Evolutionary conservation across 2,797 vertebrate species (phyloP), one percentile per base, ranked within the genome.

Genomic region (Hafferia zeledoni): DNA sequence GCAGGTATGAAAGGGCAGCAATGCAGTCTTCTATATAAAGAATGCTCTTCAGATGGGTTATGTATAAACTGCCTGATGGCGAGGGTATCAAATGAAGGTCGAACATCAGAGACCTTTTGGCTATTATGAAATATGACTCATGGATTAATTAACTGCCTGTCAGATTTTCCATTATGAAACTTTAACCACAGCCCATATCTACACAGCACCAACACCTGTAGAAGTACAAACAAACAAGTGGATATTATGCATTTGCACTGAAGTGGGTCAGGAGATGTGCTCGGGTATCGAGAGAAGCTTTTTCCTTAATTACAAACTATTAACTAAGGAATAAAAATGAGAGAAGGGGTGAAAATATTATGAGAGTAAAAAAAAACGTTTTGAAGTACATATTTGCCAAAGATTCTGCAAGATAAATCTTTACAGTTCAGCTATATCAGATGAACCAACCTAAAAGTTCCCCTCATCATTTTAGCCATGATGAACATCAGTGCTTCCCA

Each of bases 91-190:
- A 94, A 94, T 97, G 92, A 97, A 97, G 96, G 95, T 94, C 35
- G 76, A 92, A 69, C 85, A 94, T 94, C 93, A 91, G 94, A 96
- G 95, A 96, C 96, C 94, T 97, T 95, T 94, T 91, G 95, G 89
- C 89, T 88, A 49, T 96, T 96, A 93, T 37, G 41, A 96, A 96
- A 96, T 89, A 90, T 96, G 95, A 95, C 91, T 94, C 95, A 96
- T 72, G 89, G 89, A 88, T 96, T 96, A 96, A 89, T 91, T 95
- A 93, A 96, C 82, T 75, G 84, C 89, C 91, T 93, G 94, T 94
- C 94, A 96, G 82, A 96, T 96, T 95, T 96, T 97, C 96, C 95
- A 94, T 95, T 94, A 96, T 90, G 95, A 96, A 97, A 96, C 87
- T 65, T 87, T 74, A 94, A 91, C 91, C 94, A 92, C 59, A 83